Evolutionary conservation across 1,140 invertebrate species (phyloP), one percentile per base, ranked within the genome.

Genomic region (Neuroterus valhalla): DNA sequence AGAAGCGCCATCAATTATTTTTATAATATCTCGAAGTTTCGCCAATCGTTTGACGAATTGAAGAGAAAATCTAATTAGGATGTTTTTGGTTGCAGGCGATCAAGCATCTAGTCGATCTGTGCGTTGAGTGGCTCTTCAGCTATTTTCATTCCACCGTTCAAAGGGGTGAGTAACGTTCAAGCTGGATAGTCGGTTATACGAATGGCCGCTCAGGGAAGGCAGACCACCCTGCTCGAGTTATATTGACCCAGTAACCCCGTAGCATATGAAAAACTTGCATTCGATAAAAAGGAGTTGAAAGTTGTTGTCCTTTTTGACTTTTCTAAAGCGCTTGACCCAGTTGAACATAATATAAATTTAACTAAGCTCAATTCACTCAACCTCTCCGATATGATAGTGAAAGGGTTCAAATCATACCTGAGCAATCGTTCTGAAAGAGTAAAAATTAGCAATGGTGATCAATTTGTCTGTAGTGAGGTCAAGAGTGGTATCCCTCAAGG

Each of bases 181-280:
- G n/a, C 55, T 8, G 44, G 45, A 62, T 76, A 66, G 50, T 6
- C 21, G 21, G 72, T 70, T 17, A 17, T 73, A n/a, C 14, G 17
- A 31, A 69, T n/a, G 68, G 66, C 70, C 71, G 74, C 67, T 68
- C 71, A 70, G 46, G 69, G 66, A 71, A 38, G 31, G 66, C 21
- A 17, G 48, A 1, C n/a, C 74, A 38, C 73, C 66, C 73, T 71
- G 38, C 73, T 46, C 50, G 71, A 74, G 21, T 50, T 55, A 55
- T 55, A 80, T 78, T 76, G 38, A 66, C 48, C 46, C 50, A 50
- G 44, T 15, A 62, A 66, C 66, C 55, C 55, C 43, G 11, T 19
- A 21, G 70, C 48, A 81, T 84, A 87, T 86, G 85, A 88, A 87
- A 86, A 88, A 88, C 85, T n/a, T n/a, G n/a, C n/a, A n/a, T n/a